Conservation (phyloP, 1,140 invertebrate species). For the Ctenoplectra terminalis region DNA sequence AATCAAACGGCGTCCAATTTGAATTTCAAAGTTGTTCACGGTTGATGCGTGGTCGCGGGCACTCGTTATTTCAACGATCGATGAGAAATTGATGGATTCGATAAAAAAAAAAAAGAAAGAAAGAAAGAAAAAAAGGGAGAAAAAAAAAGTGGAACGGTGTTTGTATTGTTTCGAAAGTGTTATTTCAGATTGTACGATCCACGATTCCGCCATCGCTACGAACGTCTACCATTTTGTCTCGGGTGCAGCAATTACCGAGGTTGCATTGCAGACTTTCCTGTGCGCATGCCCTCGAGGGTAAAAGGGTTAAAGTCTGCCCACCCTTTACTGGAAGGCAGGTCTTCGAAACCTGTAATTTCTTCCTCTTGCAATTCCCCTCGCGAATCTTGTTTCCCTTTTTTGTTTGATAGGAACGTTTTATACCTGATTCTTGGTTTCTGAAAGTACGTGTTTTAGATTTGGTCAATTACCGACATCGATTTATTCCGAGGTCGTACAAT, state of each 20-base stretch:
- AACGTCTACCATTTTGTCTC: constrained; percentile 67
- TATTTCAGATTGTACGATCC: no score
- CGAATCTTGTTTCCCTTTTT: neutral
- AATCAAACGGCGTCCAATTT: constrained; percentile 3
- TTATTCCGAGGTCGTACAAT: no score
- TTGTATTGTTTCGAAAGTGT: neutral
- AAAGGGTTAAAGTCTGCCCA: constrained; percentile 69
- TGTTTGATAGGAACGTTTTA: no score
- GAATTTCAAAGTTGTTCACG: neutral
- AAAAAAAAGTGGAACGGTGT: no score
- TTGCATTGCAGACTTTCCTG: constrained; percentile 62
- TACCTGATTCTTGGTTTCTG: no score
- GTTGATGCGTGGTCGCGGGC: no score
- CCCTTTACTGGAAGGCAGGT: constrained; percentile 55
- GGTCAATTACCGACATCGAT: no score
- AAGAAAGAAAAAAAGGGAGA: no score
- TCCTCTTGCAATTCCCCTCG: constrained; percentile 1
- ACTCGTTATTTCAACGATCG: neutral
- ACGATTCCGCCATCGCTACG: constrained; percentile 59
- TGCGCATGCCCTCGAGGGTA: constrained; percentile 63
- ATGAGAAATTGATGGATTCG: neutral
- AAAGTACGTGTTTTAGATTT: no score
- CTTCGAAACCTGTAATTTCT: constrained; percentile 45
- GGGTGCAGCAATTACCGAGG: constrained; percentile 67
- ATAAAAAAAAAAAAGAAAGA: no score